Percentiles rank a stretch among this genome's conserved stretches.
phyloP scores from a whole-genome alignment of 2,797 vertebrate genomes.

The Xyrichtys novacula region DNA sequence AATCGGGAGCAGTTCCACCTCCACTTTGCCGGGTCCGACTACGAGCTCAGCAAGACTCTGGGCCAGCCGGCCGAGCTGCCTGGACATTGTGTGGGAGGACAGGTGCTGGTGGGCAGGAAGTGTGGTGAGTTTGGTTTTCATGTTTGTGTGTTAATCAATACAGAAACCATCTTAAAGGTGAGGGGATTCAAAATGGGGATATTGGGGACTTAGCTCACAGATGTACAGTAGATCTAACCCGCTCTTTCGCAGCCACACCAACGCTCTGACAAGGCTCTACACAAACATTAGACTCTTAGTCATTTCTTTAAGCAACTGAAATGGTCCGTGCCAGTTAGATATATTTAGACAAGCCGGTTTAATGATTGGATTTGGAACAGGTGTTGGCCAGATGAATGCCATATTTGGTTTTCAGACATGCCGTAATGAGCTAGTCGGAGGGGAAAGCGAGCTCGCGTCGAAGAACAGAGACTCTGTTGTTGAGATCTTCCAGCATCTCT shows the following conservation, averaged over 20 bases:
- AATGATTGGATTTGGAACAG: slow-evolving; percentile 81
- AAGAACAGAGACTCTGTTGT: slow-evolving; percentile 80
- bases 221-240: neutral
- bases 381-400: slow-evolving; percentile 80
- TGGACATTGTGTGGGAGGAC: slow-evolving; percentile 88
- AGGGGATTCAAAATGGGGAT: slow-evolving; percentile 10
- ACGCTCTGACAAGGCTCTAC: neutral
- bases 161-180: slow-evolving; percentile 2
- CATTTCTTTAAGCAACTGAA: slow-evolving; percentile 63
- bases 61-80: slow-evolving; percentile 75
- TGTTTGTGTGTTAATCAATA: neutral
- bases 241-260: slow-evolving; percentile 10
- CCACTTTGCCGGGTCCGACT: slow-evolving; percentile 89
- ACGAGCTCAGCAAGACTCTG: slow-evolving; percentile 87
- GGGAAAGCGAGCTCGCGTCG: slow-evolving; percentile 47
- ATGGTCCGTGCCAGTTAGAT: slow-evolving; percentile 64
- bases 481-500: slow-evolving; percentile 79
- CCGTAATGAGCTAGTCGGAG: slow-evolving; percentile 71
- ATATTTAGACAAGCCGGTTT: slow-evolving; percentile 77
- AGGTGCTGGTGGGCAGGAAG: slow-evolving; percentile 87
- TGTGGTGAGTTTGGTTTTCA: slow-evolving; percentile 88
- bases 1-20: slow-evolving; percentile 94
- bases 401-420: slow-evolving; percentile 78
- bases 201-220: slow-evolving; percentile 14
- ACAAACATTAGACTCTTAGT: slow-evolving; percentile 52